Conservation (phyloP, 2,888 invertebrate species). For the Eupithecia vulgata region DNA sequence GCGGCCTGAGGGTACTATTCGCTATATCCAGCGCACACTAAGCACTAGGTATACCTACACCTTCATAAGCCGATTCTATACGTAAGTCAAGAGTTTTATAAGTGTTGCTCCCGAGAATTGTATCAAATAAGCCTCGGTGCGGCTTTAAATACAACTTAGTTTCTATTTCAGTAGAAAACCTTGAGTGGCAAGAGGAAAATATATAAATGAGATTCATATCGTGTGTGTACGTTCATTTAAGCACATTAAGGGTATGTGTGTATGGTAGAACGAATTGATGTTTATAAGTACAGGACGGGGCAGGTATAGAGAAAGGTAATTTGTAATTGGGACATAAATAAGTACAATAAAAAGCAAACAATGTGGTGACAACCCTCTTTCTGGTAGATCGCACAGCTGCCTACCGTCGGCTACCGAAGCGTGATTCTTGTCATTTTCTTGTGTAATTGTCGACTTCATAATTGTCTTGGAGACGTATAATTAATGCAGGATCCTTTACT, state of each 20-base stretch:
- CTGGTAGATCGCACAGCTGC: not conserved
- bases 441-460: slow-evolving; percentile 1
- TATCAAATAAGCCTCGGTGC: not conserved
- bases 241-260: too few species aligned
- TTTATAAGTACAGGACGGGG: too few species aligned
- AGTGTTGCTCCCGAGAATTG: not conserved
- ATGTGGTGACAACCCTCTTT: not conserved
- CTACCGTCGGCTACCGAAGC: not conserved
- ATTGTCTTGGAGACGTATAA: slow-evolving; percentile 10
- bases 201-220: too few species aligned
- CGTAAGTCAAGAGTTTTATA: not conserved
- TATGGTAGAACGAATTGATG: not conserved
- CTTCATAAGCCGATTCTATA: too few species aligned
- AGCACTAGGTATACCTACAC: not conserved
- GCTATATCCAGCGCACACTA: not conserved
- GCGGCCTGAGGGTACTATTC: not conserved
- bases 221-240: too few species aligned
- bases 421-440: slow-evolving; percentile 1
- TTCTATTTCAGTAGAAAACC: not conserved
- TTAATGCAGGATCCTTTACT: slow-evolving; percentile 21
- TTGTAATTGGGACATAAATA: not conserved
- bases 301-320: not conserved
- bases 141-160: not conserved
- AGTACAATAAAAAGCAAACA: not conserved
- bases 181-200: not conserved